phyloP scores from a whole-genome alignment of 2,113 vertebrate genomes.

The Nycticryphes semicollaris region DNA sequence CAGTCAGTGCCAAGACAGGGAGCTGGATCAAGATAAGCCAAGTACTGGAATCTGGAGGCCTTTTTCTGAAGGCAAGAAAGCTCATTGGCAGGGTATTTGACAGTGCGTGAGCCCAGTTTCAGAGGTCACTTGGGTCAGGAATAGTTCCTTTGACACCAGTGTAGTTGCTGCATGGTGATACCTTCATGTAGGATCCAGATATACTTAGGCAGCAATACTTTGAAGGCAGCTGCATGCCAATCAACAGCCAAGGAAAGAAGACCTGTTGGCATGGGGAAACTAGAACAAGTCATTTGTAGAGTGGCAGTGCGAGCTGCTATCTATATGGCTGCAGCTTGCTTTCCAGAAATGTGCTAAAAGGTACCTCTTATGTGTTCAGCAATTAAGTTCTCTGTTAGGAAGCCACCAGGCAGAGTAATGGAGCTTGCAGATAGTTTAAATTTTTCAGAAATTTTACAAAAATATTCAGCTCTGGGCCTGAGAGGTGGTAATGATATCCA shows the following conservation, averaged over 20 bases:
- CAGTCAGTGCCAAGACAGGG: not conserved
- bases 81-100: not conserved
- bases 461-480: rapidly evolving
- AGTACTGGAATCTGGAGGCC: not conserved
- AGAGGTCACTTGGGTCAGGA: not conserved
- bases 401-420: not conserved
- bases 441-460: not conserved
- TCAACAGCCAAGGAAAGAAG: not conserved
- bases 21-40: not conserved
- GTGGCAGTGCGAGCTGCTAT: not conserved
- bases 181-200: not conserved
- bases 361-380: rapidly evolving
- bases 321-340: not conserved
- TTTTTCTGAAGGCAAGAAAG: not conserved
- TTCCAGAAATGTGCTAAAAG: not conserved
- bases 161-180: not conserved
- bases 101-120: not conserved
- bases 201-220: not conserved
- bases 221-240: not conserved
- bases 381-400: not conserved
- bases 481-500: not conserved
- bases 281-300: not conserved
- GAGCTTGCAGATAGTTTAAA: not conserved
- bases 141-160: not conserved
- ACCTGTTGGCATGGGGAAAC: not conserved